Base-by-base conservation (phyloP, 1,140 invertebrate species). In the Potamilus streckersoni region DNA sequence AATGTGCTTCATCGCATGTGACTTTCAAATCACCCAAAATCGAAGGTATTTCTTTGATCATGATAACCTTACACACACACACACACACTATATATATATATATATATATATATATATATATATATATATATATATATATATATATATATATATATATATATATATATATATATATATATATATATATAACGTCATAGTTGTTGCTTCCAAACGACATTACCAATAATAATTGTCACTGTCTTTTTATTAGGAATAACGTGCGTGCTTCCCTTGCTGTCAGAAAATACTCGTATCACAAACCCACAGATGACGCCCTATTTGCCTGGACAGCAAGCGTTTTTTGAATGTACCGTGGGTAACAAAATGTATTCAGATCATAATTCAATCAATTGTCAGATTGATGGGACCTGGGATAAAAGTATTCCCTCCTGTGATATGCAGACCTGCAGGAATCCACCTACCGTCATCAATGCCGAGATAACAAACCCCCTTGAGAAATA, bases 381-480 rank as follows among this genome's bases (percentile, higher is more conserved):
- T n/a, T 76, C 79, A n/a, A 77, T 88, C 0, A 57, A 55, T 6
- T 89, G 88, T 73, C 82, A 86, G 63, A 60, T 27, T 2, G 82
- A 87, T 77, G 86, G 88, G 6, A 80, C 80, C 0, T 88, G 84
- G 83, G 83, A 84, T 57, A 78, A 67, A 62, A 85, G 81, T 70
- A 74, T 87, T 49, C 88, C 88, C 55, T 81, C 82, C 8, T 89
- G 88, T 79, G 85, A 86, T 66, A 82, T 81, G 12, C 82, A 87
- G 65, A 79, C 65, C 14, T 90, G 90, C 70, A 69, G 74, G 14
- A 17, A 74, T 13, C 86, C 87, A 12, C 82, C 85, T n/a, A 14
- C 19, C 12, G 81, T 90, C 60, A 49, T 69, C 6, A 66, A 82
- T 76, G 86, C 83, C 13, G 57, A 69, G 15, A 72, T 73, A 20